Evolutionary conservation across 92 coral and sea anemone genomes (phyloP).

Genomic region (Phymanthus crucifer): DNA sequence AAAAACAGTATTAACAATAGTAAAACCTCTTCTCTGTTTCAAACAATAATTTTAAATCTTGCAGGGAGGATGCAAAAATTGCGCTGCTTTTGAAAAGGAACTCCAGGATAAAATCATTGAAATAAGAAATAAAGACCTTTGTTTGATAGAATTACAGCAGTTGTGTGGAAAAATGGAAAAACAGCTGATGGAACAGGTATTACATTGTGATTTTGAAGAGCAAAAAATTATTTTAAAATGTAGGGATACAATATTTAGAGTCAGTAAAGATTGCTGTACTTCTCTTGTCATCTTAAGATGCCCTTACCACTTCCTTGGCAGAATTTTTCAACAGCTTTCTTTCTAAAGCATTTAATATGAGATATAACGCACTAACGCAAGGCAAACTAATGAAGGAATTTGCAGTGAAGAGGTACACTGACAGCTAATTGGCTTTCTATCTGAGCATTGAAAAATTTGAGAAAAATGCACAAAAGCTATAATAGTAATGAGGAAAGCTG

Average conservation of each 20-base stretch:
- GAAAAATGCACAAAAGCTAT: too few species aligned
- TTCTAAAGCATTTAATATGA: background rate
- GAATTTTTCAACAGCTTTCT: background rate
- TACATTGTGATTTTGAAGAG: too few species aligned
- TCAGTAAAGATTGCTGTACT: too few species aligned
- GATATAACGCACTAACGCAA: background rate
- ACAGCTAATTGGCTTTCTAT: too few species aligned
- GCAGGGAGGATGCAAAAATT: constrained; percentile 82
- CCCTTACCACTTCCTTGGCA: too few species aligned
- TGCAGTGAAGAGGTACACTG: too few species aligned
- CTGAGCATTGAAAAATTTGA: too few species aligned
- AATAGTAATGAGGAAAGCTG: too few species aligned
- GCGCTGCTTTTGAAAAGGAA: constrained; percentile 74
- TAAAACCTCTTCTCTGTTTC: background rate
- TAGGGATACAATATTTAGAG: background rate
- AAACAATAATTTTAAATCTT: background rate
- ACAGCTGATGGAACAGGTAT: constrained; percentile 89
- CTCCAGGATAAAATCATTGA: constrained; percentile 80
- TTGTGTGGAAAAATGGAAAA: constrained; percentile 92
- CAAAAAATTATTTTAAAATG: background rate
- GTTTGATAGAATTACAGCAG: constrained; percentile 77
- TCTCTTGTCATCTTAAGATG: too few species aligned
- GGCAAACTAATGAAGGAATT: too few species aligned
- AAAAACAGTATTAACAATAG: background rate
- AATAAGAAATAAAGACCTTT: constrained; percentile 67